A percentile compares a stretch with the other conserved stretches of the same genome.
Conservation (phyloP, 2,888 invertebrate species). For the Sepiola atlantica region DNA sequence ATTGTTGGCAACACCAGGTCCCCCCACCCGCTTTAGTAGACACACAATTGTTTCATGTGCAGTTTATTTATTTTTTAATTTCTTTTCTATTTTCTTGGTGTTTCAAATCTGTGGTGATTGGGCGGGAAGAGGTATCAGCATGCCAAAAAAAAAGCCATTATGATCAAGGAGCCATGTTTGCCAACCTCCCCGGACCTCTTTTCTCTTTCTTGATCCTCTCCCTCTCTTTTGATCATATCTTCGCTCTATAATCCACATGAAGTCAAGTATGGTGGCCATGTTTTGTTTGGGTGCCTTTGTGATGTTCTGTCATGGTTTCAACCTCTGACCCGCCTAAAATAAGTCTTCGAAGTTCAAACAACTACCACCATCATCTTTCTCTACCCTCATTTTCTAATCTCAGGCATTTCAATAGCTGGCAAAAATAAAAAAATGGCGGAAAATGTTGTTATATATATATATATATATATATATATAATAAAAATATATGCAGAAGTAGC, state of each 20-base stretch:
- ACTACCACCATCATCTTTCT: not conserved
- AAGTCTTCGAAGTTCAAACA: not conserved
- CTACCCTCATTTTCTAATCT: not conserved
- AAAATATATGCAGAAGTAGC: too few species aligned
- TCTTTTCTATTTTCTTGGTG: not conserved
- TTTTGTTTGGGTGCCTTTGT: constrained; percentile 32
- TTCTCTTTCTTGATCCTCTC: not conserved
- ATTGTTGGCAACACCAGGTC: too few species aligned
- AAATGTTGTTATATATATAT: too few species aligned
- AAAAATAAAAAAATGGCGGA: not conserved
- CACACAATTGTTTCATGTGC: not conserved
- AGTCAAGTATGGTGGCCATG: constrained; percentile 6
- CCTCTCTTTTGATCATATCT: not conserved
- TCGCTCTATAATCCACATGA: constrained; percentile 9
- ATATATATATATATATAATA: not conserved
- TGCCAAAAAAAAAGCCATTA: not conserved
- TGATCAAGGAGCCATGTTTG: not conserved
- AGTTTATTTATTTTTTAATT: not conserved
- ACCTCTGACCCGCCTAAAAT: not conserved
- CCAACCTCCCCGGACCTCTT: not conserved
- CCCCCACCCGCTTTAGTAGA: not conserved
- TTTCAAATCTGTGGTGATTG: not conserved
- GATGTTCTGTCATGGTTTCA: constrained; percentile 4
- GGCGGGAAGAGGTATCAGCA: not conserved
- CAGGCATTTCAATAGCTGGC: not conserved